phyloP scores from a whole-genome alignment of 1,140 invertebrate species.

The Trichonephila clavata region DNA sequence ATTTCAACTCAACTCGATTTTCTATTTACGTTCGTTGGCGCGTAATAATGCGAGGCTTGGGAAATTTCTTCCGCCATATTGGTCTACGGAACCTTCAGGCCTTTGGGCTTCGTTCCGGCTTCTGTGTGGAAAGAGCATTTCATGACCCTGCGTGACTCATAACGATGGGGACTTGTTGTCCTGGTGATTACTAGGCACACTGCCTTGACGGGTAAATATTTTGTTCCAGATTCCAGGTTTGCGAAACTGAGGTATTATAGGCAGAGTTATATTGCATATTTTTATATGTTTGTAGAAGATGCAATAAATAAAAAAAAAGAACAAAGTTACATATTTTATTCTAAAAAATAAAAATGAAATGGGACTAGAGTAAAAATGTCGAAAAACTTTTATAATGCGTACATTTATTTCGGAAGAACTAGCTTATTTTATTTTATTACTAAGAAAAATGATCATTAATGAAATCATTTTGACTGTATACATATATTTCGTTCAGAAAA shows the following conservation, averaged over 20 bases:
- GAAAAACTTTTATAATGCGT: no score
- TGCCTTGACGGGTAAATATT: conserved; percentile 3
- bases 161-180: conserved; percentile 9
- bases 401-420: no score
- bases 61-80: conserved; percentile 37
- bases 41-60: conserved; percentile 56
- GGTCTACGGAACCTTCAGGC: conserved; percentile 7
- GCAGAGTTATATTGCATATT: not conserved
- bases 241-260: not conserved
- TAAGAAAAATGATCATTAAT: no score
- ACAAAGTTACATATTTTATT: no score
- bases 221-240: not conserved
- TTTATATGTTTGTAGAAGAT: not conserved
- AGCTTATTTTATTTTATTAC: no score
- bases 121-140: not conserved
- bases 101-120: not conserved
- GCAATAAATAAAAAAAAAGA: not conserved
- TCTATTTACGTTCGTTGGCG: conserved; percentile 63
- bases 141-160: not conserved
- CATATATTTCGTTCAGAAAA: no score
- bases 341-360: no score
- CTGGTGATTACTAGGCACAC: not conserved
- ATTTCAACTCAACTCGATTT: conserved; percentile 51
- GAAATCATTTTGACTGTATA: no score
- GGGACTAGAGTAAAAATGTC: no score